These are phyloP conservation scores for Psophia crepitans DNA, from an alignment of 2,113 vertebrate species.

Conservation along the genomic window DNA sequence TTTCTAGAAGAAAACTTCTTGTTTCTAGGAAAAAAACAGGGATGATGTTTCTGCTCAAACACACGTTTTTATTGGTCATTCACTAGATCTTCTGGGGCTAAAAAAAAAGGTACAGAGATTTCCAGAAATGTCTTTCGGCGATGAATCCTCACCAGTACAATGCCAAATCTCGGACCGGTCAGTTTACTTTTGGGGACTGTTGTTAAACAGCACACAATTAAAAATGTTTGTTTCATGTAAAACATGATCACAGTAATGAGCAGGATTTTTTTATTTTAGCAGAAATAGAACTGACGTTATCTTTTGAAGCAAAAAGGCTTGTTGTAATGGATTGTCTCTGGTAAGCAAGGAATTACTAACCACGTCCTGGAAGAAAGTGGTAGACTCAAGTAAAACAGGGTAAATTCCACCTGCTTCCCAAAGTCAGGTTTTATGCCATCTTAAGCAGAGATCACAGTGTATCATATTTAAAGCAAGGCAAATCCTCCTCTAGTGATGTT, in stretches of 20 bases:
- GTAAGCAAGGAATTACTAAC: not conserved
- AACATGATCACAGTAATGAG: not conserved
- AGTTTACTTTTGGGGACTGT: not conserved
- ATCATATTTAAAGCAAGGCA: not conserved
- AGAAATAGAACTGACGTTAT: not conserved
- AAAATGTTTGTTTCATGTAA: not conserved
- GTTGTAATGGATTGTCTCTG: not conserved
- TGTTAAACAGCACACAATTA: not conserved
- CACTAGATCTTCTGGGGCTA: not conserved
- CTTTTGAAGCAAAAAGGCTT: not conserved
- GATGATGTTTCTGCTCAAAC: not conserved
- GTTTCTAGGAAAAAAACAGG: conserved; percentile 38
- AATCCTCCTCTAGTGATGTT: not conserved
- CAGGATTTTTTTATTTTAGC: not conserved
- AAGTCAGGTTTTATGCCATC: not conserved
- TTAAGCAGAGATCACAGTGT: not conserved
- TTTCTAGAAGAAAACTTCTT: conserved; percentile 20
- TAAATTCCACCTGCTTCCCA: not conserved
- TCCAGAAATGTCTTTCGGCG: not conserved
- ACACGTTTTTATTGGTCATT: not conserved
- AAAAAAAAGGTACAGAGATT: not conserved
- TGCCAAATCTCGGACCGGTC: not conserved
- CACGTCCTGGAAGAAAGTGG: not conserved
- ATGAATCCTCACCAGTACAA: not conserved
- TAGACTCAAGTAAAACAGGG: not conserved